A percentile compares a stretch with the other conserved stretches of the same genome.
phyloP scores from a whole-genome alignment of 1,140 invertebrate genomes.

The Melanaphis sacchari region DNA sequence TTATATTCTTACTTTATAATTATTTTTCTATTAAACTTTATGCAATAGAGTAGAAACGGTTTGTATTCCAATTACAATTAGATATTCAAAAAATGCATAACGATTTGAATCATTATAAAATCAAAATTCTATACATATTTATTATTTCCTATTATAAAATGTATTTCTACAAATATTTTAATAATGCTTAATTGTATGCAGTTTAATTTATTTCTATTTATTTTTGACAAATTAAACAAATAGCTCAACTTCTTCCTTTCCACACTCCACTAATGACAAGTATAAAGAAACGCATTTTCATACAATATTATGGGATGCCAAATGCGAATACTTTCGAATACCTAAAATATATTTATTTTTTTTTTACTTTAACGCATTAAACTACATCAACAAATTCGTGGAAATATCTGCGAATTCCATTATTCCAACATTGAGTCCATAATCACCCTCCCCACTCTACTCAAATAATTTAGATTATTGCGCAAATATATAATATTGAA shows the following conservation, averaged over 20 bases:
- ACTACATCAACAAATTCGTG: neutral
- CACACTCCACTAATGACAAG: too few relatives aligned
- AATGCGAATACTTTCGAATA: neutral
- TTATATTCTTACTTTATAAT: too few relatives aligned
- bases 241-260: neutral
- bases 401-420: neutral
- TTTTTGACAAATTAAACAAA: too few relatives aligned
- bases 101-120: too few relatives aligned
- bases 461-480: neutral
- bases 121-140: too few relatives aligned
- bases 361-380: neutral
- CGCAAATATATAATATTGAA: neutral
- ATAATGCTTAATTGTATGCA: too few relatives aligned
- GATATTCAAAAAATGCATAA: too few relatives aligned
- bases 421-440: neutral
- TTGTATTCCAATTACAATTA: too few relatives aligned
- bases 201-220: neutral
- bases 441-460: neutral
- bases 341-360: neutral
- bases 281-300: neutral
- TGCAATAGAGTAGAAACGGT: too few relatives aligned
- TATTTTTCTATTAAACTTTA: too few relatives aligned
- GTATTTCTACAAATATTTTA: too few relatives aligned
- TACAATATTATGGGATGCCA: neutral
- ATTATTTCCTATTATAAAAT: too few relatives aligned